Evolutionary conservation across 2,888 invertebrate genomes (phyloP), one percentile per base, ranked within the genome.

Genomic region (Eristalinus sepulchralis): DNA sequence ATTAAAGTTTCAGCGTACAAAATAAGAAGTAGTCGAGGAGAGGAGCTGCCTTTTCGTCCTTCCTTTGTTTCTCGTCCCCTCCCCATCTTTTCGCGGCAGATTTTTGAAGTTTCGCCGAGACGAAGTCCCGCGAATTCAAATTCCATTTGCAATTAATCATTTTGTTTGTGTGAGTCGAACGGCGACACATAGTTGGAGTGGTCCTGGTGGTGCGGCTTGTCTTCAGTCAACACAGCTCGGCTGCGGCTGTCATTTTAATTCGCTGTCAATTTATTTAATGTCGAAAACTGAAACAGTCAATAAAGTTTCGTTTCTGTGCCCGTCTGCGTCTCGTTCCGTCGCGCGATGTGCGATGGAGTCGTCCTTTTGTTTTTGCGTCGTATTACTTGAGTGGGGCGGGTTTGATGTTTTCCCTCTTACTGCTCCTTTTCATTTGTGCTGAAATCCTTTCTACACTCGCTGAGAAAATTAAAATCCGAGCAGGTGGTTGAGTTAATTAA

Each of bases 201-300:
- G 24, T 20, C n/a, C 24, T 24, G 10, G 11, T 13, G 22, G 57
- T 20, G 22, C 22, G 20, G 24, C 20, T 66, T 55, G 60, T 4
- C 66, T 39, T 60, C 33, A 66, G 75, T 57, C 70, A 75, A 83
- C 75, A 59, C 39, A 27, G 22, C 47, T 34, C 63, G 33, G 57
- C 59, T 73, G 80, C 36, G 63, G 63, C 62, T 76, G 81, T 81
- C 71, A 85, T 77, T 84, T 71, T 62, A 80, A 71, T 80, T 76
- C 71, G 60, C 67, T 80, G 80, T 80, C 84, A 84, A 84, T 85
- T 85, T 77, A 77, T 85, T 85, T 81, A 77, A 85, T 47, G 76
- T 72, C 77, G 62, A 57, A 55, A 57, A 63, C 68, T 81, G 80
- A 68, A 67, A 72, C 71, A 71, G 71, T 81, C 67, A 77, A 85